Base-by-base conservation (phyloP, 2,888 invertebrate genomes). In the Nineta flava region DNA sequence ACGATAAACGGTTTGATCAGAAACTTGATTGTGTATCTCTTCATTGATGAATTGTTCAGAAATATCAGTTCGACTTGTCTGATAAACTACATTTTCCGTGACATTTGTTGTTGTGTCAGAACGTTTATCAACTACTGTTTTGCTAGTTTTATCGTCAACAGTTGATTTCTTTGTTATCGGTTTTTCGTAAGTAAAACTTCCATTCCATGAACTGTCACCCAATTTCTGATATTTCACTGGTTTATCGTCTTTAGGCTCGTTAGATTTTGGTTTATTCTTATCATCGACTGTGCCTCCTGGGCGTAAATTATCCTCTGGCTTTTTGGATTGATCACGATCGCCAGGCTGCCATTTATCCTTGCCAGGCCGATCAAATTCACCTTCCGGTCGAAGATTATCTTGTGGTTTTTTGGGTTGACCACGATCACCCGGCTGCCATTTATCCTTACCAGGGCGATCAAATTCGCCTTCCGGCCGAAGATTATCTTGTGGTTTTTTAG, bases 291-390 rank as follows among this genome's bases (percentile, higher is more conserved):
- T 68, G n/a, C 72, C 76, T 63, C 77, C 76, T 6, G 74, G 69
- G 50, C 72, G 60, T 9, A 81, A 63, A 60, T 80, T 80, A 57
- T 81, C 81, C 53, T 73, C 65, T 0, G 64, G 63, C 19, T 57
- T 62, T 48, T 57, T 61, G 0, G 57, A 53, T 1, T 58, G 53
- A 2, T 59, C 40, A 32, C 32, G 49, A 26, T 48, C 48, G 9
- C 46, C 19, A 32, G 46, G 38, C 46, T 45, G 48, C 48, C 42
- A 46, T 40, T 52, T 50, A 52, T 52, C 46, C 55, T 52, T 53
- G 2, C 57, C 55, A 1, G 60, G 63, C 12, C 59, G 54, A 17
- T 62, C 60, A 51, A 67, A 62, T 9, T 58, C 59, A 6, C 64
- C 68, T 52, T 67, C 66, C 2, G 64, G 60, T 44, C 53, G 56